These are phyloP conservation scores for Geothlypis trichas DNA, from an alignment of 2,113 vertebrate species.

Conservation along the genomic window DNA sequence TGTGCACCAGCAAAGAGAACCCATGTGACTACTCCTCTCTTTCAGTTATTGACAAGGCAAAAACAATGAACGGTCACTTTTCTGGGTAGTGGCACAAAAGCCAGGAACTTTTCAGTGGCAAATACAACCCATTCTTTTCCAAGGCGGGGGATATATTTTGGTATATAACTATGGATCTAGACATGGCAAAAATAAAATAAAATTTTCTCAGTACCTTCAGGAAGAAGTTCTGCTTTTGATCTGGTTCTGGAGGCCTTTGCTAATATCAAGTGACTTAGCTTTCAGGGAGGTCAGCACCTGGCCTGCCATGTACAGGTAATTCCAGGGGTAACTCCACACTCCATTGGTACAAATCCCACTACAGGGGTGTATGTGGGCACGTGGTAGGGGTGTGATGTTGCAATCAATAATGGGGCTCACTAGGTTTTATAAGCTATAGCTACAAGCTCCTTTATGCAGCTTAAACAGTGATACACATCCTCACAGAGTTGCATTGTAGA, in stretches of 20 bases:
- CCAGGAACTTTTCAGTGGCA: not conserved
- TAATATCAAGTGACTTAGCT: not conserved
- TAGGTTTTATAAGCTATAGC: not conserved
- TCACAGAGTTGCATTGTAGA: not conserved
- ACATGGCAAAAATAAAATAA: not conserved
- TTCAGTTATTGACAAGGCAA: not conserved
- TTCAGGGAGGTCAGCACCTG: not conserved
- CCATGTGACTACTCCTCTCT: not conserved
- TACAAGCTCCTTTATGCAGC: not conserved
- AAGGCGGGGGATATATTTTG: not conserved
- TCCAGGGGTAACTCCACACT: not conserved
- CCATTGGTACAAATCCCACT: not conserved
- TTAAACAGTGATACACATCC: not conserved
- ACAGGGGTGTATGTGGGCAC: accelerated
- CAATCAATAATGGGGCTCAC: not conserved
- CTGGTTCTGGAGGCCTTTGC: not conserved
- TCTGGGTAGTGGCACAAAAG: not conserved
- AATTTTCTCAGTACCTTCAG: not conserved
- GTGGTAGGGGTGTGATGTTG: accelerated
- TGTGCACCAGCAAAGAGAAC: not conserved
- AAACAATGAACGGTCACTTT: not conserved
- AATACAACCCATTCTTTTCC: not conserved
- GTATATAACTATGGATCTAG: not conserved
- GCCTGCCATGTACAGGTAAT: accelerated
- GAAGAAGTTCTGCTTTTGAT: not conserved